Evolutionary conservation across 2,888 invertebrate genomes (phyloP), one percentile per base, ranked within the genome.

Genomic region (Nebria brevicollis): DNA sequence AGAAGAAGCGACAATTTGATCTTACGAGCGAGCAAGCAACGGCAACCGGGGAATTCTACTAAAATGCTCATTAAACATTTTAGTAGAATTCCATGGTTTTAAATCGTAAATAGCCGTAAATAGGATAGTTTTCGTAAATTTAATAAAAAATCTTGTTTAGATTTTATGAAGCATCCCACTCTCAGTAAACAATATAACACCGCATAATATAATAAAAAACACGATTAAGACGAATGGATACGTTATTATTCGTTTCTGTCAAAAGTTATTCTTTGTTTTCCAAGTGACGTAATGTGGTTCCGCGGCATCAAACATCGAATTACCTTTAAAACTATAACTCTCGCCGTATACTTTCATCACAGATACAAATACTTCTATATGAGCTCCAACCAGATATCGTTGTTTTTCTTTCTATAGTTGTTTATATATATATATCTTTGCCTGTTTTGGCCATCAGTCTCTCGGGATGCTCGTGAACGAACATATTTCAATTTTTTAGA

Each of bases 401-500:
- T 25, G 26, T 70, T 70, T 26, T 70, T 20, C 70, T 25, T 25
- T 70, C 70, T 25, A 11, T 70, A 34, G 26, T 68, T 26, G 68
- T 68, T 26, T 54, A 54, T 54, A 8, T 54, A 8, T 54, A 54
- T 54, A 8, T 54, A 8, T 54, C 34, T 54, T 54, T 54, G 54
- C 13, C 8, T 54, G 54, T 13, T 26, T 26, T 68, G 15, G 70
- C 70, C 26, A 20, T 34, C 70, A 70, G 34, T 11, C 70, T n/a
- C 70, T 20, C 11, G 70, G 34, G 13, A 70, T 54, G 1, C 25
- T 70, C 11, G 70, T 70, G 70, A 34, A 70, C 70, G 70, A 70
- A 70, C 20, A 70, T 70, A 70, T 70, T 70, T 70, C 70, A 70
- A 25, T 70, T 20, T 70, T 70, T 20, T 70, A 70, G 70, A 70